Evolutionary conservation across 2,797 vertebrate species (phyloP).

Genomic region (Apogon hyalosoma): DNA sequence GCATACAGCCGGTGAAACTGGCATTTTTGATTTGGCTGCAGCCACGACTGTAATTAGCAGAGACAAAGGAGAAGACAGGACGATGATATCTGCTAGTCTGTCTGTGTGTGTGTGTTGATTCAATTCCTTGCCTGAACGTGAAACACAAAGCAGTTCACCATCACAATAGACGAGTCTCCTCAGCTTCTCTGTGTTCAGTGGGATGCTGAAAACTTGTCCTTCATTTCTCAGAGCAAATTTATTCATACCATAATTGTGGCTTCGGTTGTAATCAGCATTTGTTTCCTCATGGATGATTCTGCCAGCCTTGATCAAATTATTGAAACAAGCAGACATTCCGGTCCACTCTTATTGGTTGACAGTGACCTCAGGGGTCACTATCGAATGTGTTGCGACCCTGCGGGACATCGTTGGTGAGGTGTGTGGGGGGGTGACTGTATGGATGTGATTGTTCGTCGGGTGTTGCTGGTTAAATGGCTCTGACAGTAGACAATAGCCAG

Average conservation of each 20-base stretch:
- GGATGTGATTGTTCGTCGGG: constrained; percentile 51
- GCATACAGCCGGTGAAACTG: not conserved
- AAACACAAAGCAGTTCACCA: constrained; percentile 4
- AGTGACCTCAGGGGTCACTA: constrained; percentile 51
- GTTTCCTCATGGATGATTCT: constrained; percentile 45
- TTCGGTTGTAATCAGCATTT: constrained; percentile 27
- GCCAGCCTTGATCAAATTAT: constrained; percentile 40
- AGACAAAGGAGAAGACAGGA: constrained; percentile 11
- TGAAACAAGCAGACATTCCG: constrained; percentile 26
- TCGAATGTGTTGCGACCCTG: constrained; percentile 10
- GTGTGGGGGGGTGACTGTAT: constrained; percentile 18
- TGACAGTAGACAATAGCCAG: constrained; percentile 74
- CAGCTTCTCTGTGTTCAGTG: not conserved
- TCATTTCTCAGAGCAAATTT: constrained; percentile 5
- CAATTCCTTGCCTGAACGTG: constrained; percentile 16
- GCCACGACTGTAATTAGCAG: constrained; percentile 9
- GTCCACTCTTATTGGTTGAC: constrained; percentile 25
- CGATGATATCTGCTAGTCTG: not conserved
- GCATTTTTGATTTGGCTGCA: constrained; percentile 2
- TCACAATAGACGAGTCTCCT: not conserved
- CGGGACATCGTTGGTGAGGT: not conserved
- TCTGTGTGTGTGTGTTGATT: constrained; percentile 4
- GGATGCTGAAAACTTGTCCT: not conserved
- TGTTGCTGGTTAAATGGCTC: constrained; percentile 57
- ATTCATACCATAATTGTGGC: constrained; percentile 23